phyloP scores from a whole-genome alignment of 2,797 vertebrate genomes.

The Peromyscus eremicus region DNA sequence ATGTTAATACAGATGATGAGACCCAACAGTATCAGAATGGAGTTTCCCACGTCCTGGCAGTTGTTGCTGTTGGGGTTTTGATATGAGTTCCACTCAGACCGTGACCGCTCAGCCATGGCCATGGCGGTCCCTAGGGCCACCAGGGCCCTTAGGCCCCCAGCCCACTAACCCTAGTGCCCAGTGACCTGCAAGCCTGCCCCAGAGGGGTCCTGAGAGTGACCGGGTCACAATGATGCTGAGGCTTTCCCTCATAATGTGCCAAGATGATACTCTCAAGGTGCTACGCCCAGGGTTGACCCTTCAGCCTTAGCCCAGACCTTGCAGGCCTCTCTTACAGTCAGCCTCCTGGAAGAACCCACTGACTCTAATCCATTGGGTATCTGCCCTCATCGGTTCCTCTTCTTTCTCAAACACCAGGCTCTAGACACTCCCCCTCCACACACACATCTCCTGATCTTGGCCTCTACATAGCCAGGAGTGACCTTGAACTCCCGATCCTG shows the following conservation, averaged over 20 bases:
- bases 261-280: neutral
- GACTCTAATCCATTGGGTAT: neutral
- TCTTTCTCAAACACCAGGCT: neutral
- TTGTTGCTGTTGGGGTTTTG: constrained; percentile 62
- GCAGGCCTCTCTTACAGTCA: neutral
- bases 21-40: constrained; percentile 75
- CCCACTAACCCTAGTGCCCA: constrained; percentile 43
- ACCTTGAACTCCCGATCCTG: neutral
- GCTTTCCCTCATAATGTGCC: constrained; percentile 74
- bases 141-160: constrained; percentile 76
- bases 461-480: neutral
- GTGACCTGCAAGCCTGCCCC: neutral
- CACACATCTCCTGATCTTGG: neutral
- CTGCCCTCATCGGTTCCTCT: neutral
- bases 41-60: constrained; percentile 80
- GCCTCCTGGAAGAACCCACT: neutral
- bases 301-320: neutral
- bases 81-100: constrained; percentile 45
- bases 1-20: constrained; percentile 81
- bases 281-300: neutral
- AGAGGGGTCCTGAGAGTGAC: constrained; percentile 20
- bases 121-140: constrained; percentile 77
- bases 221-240: constrained; percentile 77
- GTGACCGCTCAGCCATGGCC: constrained; percentile 73
- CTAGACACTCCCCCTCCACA: neutral